Evolutionary conservation across 2,113 vertebrate species (phyloP), one percentile per base, ranked within the genome.

Genomic region (Pantherophis guttatus): DNA sequence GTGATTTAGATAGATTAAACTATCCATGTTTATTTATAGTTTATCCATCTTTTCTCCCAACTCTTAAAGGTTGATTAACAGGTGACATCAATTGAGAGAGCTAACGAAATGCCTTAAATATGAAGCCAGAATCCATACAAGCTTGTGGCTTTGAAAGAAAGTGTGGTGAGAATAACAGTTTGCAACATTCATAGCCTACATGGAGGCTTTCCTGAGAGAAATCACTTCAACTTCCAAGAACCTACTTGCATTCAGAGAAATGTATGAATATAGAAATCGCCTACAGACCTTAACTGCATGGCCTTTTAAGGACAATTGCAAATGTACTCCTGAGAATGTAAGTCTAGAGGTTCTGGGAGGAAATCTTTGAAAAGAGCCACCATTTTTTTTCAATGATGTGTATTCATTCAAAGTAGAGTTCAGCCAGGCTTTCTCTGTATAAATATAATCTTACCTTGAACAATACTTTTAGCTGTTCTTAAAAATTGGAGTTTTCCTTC

Each of bases 281-380:
- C 48, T 98, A 19, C 97, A 96, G 92, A 98, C 97, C 13, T 99
- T 98, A 93, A 92, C 81, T 11, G 96, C 97, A 12, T 99, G 98
- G 98, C 98, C 98, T 4, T 98, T 98, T 88, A 97, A 85, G 90
- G 97, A 98, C 59, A 98, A 98, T 50, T 98, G 98, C 91, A 97
- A 97, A 88, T 98, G 98, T 90, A 97, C 97, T 50, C 98, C 98
- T 0, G 98, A 98, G 48, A 98, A 98, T 93, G 98, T 98, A 97
- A 97, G 96, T 95, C 12, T 93, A 75, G 52, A 89, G 0, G 0
- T 0, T 0, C 15, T 12, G 52, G 3, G 58, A 29, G 3, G 58
- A 29, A 59, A 39, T 15, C n/a, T 91, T 65, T 54, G 13, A 44
- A 58, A 86, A 86, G 7, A 48, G 19, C 19, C 62, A 29, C 15